Evolutionary conservation across 2,113 vertebrate genomes (phyloP).

Genomic region (Herpetotheres cachinnans): DNA sequence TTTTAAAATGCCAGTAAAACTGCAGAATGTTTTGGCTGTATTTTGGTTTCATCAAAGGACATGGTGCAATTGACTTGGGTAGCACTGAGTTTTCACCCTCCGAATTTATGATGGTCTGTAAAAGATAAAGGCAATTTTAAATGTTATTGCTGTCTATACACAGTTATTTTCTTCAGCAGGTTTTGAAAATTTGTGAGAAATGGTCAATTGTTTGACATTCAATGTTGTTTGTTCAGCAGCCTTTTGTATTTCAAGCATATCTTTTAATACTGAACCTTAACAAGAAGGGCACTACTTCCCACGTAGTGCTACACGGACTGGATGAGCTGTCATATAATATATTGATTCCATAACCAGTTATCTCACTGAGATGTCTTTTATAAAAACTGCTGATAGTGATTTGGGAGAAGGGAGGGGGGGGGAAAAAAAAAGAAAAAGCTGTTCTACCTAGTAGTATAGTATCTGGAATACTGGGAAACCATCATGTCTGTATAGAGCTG

Average conservation of each 20-base stretch:
- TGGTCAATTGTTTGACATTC: conserved; percentile 65
- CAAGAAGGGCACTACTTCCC: conserved; percentile 54
- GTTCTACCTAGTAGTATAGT: not conserved
- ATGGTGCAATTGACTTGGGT: not conserved
- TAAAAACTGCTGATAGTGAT: conserved; percentile 57
- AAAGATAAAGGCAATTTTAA: conserved; percentile 42
- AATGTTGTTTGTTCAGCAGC: conserved; percentile 68
- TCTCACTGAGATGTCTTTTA: conserved; percentile 60
- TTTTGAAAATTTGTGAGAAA: conserved; percentile 61
- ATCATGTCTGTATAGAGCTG: not conserved
- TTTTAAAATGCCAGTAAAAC: not conserved
- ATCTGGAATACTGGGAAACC: conserved; percentile 2
- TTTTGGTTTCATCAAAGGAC: not conserved
- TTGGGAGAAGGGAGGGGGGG: not conserved
- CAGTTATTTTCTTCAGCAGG: conserved; percentile 43
- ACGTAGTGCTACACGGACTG: not conserved
- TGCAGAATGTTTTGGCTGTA: not conserved
- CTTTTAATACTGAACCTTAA: conserved; percentile 68
- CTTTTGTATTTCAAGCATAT: conserved; percentile 66
- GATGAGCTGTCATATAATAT: conserved; percentile 60
- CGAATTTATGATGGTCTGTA: not conserved
- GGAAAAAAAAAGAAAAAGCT: not conserved
- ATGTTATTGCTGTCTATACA: conserved; percentile 32
- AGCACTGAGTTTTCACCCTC: not conserved
- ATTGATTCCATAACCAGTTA: conserved; percentile 67